Conservation (phyloP, 2,113 vertebrate genomes). For the Garra rufa region DNA sequence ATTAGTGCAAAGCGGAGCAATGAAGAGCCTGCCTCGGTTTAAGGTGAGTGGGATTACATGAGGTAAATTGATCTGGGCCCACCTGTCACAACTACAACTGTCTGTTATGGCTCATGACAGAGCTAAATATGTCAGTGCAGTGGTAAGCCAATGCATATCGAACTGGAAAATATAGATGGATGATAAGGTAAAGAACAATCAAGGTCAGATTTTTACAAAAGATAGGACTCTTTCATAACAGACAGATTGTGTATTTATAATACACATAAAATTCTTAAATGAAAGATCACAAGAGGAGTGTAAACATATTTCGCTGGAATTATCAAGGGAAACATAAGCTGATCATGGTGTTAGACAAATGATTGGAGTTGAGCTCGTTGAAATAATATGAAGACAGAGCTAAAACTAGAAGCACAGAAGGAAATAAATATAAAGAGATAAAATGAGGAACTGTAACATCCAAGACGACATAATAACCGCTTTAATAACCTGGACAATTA, state of each 20-base stretch:
- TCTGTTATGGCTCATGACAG: conserved; percentile 33
- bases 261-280: background rate
- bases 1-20: conserved; percentile 54
- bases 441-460: background rate
- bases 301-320: background rate
- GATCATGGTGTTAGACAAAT: conserved; percentile 38
- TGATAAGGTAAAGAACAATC: background rate
- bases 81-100: conserved; percentile 51
- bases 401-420: background rate
- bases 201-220: background rate
- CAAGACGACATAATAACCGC: too few relatives aligned
- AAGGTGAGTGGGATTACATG: conserved; percentile 62
- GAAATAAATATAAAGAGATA: background rate
- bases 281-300: background rate
- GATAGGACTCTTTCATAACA: conserved; percentile 10
- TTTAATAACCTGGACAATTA: background rate
- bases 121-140: conserved; percentile 38
- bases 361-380: background rate
- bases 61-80: conserved; percentile 59
- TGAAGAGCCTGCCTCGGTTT: conserved; percentile 54
- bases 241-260: background rate
- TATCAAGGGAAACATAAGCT: conserved; percentile 38
- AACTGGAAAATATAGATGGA: background rate
- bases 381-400: background rate
- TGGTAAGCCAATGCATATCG: background rate